Evolutionary conservation across 2,113 vertebrate species (phyloP), one percentile per base, ranked within the genome.

Genomic region (Synodontis membranacea): DNA sequence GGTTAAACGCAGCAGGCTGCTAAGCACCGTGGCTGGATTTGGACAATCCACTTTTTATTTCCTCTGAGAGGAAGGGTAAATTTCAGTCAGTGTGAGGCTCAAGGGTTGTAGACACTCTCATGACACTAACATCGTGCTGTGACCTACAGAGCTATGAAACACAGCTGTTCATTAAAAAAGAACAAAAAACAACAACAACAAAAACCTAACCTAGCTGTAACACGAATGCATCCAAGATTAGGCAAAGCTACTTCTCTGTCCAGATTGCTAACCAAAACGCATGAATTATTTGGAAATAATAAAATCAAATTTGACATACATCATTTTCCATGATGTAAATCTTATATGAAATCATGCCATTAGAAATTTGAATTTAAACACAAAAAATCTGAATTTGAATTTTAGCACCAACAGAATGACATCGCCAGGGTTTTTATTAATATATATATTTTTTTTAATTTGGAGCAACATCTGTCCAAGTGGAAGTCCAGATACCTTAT

Each of bases 11-110:
- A 2, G 70, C 88, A 87, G 76, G 68, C 76, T 79, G 84, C 82
- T 39, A 58, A 60, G 50, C 70, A 46, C 31, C 89, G 46, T 58
- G 42, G 75, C 74, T 8, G 87, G 90, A 93, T 93, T 93, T 91
- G 90, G 76, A 80, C 54, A 87, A 90, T 84, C 89, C 52, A n/a
- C 86, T 82, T 88, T 94, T 90, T 89, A 94, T 95, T 95, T 94
- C 93, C 94, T 91, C 70, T 0, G 93, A 91, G 94, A 91, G 80
- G 42, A 46, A 23, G 82, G 62, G 89, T 88, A 92, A 93, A 93
- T 94, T 92, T 93, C 90, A 93, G 83, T 87, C 84, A 72, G 70
- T 62, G 88, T 85, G 85, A 86, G 86, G 76, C 31, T 56, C 54
- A 80, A 46, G 83, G 80, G 28, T 66, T 52, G 66, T 46, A 15